A percentile compares a stretch with the other conserved stretches of the same genome.
Conservation (phyloP, 2,888 invertebrate species). For the Chalcosyrphus nemorum region DNA sequence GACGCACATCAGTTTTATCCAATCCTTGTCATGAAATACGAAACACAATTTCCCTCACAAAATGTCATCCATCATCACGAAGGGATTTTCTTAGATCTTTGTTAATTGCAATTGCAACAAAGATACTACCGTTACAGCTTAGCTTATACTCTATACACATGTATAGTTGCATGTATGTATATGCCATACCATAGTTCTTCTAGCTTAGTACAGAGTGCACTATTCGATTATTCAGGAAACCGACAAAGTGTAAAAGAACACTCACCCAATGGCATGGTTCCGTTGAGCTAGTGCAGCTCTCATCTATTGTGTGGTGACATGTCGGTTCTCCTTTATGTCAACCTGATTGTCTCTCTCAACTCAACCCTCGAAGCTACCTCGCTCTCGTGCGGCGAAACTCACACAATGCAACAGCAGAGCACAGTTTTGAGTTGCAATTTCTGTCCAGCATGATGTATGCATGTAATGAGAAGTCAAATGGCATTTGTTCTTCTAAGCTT, state of each 20-base stretch:
- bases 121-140: neutral
- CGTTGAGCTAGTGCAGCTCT: constrained; percentile 12
- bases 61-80: constrained; percentile 54
- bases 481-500: constrained; percentile 12
- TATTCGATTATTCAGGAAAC: constrained; percentile 33
- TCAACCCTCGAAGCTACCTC: too few species aligned
- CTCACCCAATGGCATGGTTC: constrained; percentile 30
- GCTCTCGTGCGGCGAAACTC: too few species aligned
- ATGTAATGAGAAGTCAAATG: constrained; percentile 56
- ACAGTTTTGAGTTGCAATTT: constrained; percentile 4
- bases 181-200: neutral
- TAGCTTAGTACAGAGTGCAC: constrained; percentile 10
- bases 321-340: constrained; percentile 59
- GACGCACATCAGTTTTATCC: neutral
- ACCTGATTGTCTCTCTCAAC: constrained; percentile 24
- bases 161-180: too few species aligned
- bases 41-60: neutral
- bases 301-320: constrained; percentile 53
- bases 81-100: constrained; percentile 27
- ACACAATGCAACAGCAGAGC: neutral
- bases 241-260: constrained; percentile 44
- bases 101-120: constrained; percentile 62
- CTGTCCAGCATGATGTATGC: constrained; percentile 29
- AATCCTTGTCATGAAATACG: neutral
- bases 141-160: too few species aligned